Conservation (phyloP, 2,113 vertebrate genomes). For the Vulpes lagopus region DNA sequence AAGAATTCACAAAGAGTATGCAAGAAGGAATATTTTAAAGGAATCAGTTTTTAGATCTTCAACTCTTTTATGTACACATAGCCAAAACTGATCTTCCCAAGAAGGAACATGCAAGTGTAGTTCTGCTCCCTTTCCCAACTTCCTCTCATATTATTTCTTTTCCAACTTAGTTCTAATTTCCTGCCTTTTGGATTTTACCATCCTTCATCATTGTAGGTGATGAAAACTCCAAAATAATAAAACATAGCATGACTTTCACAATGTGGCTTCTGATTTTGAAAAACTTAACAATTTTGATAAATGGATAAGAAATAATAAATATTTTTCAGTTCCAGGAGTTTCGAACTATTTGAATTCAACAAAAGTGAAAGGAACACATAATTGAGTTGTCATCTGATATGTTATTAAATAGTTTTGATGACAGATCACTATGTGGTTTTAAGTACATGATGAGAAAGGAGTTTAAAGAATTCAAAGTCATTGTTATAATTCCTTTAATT, state of each 20-base stretch:
- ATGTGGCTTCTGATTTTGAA: constrained; percentile 18
- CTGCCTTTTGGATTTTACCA: not conserved
- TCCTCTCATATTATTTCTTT: not conserved
- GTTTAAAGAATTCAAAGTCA: not conserved
- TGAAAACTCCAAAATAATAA: not conserved
- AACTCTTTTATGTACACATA: not conserved
- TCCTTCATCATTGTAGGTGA: not conserved
- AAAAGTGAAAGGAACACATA: not conserved
- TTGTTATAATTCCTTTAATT: not conserved
- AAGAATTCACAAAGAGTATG: not conserved
- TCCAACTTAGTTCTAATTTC: not conserved
- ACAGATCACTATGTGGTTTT: not conserved
- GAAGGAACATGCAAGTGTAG: not conserved
- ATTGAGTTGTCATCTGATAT: not conserved
- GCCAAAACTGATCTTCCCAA: not conserved
- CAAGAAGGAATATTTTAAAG: not conserved
- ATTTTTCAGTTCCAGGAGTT: not conserved
- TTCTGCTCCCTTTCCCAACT: not conserved
- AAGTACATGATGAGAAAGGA: not conserved
- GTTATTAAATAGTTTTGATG: not conserved
- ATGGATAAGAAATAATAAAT: not conserved
- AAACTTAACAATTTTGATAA: not conserved
- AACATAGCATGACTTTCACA: not conserved
- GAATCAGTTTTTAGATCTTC: not conserved
- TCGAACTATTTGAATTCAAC: not conserved